A percentile compares a stretch with the other conserved stretches of the same genome.
Evolutionary conservation across 2,113 vertebrate genomes (phyloP).

Genomic region (Seriola quinqueradiata): DNA sequence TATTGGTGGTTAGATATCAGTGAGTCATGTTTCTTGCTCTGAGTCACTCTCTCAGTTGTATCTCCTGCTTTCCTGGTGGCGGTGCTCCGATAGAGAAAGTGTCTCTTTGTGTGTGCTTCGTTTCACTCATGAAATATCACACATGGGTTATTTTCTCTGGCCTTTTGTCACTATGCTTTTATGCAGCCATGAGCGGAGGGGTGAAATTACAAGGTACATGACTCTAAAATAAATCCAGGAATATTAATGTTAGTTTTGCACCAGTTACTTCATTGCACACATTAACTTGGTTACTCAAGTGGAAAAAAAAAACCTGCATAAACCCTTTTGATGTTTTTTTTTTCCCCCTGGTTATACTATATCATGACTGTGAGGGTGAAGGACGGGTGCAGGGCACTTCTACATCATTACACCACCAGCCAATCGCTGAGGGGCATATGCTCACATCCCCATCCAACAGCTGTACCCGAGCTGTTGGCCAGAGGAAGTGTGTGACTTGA

Average conservation of each 20-base stretch:
- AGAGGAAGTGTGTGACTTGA: conserved; percentile 26
- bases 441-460: conserved; percentile 14
- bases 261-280: neutral
- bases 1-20: conserved; percentile 6
- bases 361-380: conserved; percentile 1
- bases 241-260: neutral
- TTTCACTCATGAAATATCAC: conserved; percentile 12
- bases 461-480: conserved; percentile 38
- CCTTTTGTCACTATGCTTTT: neutral
- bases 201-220: neutral
- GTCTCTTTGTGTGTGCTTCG: conserved; percentile 15
- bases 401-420: conserved; percentile 29
- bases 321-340: neutral
- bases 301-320: neutral
- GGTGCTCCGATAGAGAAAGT: neutral
- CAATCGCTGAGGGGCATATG: conserved; percentile 18
- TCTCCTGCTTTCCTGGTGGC: neutral
- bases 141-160: neutral
- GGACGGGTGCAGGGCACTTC: conserved; percentile 2
- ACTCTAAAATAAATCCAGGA: neutral
- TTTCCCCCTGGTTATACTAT: neutral
- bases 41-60: conserved; percentile 6
- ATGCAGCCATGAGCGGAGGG: neutral
- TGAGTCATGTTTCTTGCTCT: conserved; percentile 16
- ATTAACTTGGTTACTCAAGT: too few species aligned